phyloP scores from a whole-genome alignment of 2,113 vertebrate species.

The Salvelinus sp. region DNA sequence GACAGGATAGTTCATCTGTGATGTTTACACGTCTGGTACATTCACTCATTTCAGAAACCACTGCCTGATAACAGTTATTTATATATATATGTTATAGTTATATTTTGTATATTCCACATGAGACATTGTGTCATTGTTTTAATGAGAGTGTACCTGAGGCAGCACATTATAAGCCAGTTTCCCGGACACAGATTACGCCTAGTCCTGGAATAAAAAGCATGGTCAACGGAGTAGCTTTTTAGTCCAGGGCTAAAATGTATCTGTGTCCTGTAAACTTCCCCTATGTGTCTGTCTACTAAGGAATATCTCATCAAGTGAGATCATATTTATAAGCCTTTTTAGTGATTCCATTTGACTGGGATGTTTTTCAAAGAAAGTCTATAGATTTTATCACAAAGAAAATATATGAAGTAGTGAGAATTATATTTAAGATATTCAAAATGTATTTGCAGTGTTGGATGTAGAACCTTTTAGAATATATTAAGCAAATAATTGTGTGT shows the following conservation, averaged over 20 bases:
- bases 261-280: too few species aligned
- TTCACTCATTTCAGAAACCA: slow-evolving; percentile 19
- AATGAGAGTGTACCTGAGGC: slow-evolving; percentile 19
- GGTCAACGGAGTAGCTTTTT: too few species aligned
- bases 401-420: slow-evolving; percentile 40
- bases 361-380: slow-evolving; percentile 45
- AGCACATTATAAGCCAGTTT: slow-evolving; percentile 12
- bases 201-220: too few species aligned
- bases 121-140: neutral
- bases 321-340: slow-evolving; percentile 50
- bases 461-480: slow-evolving; percentile 24
- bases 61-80: slow-evolving; percentile 31
- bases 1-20: neutral
- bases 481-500: slow-evolving; percentile 10
- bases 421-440: slow-evolving; percentile 41
- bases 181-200: neutral
- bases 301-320: slow-evolving; percentile 32
- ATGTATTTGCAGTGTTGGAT: slow-evolving; percentile 31
- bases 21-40: neutral
- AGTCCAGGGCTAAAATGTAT: too few species aligned
- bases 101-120: slow-evolving; percentile 14
- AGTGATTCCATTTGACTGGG: slow-evolving; percentile 38
- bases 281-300: slow-evolving; percentile 10
- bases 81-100: neutral
- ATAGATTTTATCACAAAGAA: slow-evolving; percentile 54